A percentile compares a stretch with the other conserved stretches of the same genome.
phyloP scores from a whole-genome alignment of 1,140 invertebrate genomes.

The Ganaspis sp. region DNA sequence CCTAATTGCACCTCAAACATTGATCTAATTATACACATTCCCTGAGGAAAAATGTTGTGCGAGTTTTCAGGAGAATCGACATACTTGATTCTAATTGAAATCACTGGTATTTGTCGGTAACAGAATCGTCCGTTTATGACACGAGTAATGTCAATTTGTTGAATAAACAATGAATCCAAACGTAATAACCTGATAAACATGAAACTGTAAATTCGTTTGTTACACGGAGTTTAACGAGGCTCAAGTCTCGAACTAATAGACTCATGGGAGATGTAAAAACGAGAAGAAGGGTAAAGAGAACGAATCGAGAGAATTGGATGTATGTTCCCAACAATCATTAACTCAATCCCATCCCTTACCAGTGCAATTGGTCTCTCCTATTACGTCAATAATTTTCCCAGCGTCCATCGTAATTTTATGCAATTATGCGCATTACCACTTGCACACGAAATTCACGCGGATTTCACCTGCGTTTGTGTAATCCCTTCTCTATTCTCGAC shows the following conservation, averaged over 20 bases:
- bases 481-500: background rate
- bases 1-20: no score
- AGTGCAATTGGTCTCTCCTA: background rate
- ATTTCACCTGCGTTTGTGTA: constrained; percentile 15
- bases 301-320: background rate
- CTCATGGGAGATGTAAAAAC: background rate
- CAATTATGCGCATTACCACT: constrained; percentile 26
- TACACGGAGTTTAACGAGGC: background rate
- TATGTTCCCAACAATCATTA: constrained; percentile 5
- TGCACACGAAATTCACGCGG: constrained; percentile 6
- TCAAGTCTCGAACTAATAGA: background rate
- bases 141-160: background rate
- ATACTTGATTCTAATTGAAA: background rate
- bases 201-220: constrained; percentile 5
- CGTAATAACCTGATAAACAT: background rate
- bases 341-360: constrained; percentile 9
- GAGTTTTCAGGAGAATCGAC: background rate
- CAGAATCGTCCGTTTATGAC: background rate
- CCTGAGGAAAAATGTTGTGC: background rate
- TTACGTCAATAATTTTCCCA: constrained; percentile 21
- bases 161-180: background rate
- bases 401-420: constrained; percentile 25
- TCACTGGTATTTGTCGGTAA: background rate
- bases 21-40: no score
- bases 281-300: background rate